Conservation (phyloP, 2,888 invertebrate species). For the Odontomyia ornata region DNA sequence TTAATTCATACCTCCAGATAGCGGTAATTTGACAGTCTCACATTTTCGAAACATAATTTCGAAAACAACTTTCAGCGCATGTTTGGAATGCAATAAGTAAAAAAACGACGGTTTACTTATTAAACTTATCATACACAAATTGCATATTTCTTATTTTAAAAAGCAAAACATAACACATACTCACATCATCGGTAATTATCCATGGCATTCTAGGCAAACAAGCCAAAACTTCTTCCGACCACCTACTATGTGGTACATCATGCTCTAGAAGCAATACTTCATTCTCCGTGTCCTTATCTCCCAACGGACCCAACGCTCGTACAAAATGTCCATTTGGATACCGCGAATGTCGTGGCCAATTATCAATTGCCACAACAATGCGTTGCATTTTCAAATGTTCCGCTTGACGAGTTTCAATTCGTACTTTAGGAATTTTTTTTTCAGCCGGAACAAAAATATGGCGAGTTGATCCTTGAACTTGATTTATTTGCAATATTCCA, state of each 20-base stretch:
- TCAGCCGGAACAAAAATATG: constrained; percentile 96
- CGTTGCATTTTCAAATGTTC: constrained; percentile 82
- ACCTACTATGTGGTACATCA: constrained; percentile 94
- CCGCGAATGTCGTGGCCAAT: constrained; percentile 92
- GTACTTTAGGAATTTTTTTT: constrained; percentile 89
- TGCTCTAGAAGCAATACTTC: constrained; percentile 95
- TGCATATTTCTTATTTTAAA: no score
- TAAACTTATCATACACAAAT: no score
- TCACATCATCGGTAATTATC: constrained; percentile 83
- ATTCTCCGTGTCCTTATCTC: constrained; percentile 95
- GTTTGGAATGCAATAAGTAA: no score
- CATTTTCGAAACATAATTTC: no score
- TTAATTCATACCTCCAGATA: no score
- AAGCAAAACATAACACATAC: constrained; percentile 42
- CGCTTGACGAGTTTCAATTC: constrained; percentile 94
- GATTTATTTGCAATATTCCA: constrained; percentile 87
- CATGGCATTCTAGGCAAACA: constrained; percentile 92
- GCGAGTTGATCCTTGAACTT: constrained; percentile 73
- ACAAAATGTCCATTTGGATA: constrained; percentile 98
- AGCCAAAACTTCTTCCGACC: constrained; percentile 91
- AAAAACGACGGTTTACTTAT: no score
- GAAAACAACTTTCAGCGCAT: no score
- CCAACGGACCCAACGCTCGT: constrained; percentile 87
- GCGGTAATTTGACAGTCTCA: no score
- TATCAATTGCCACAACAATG: constrained; percentile 94